A percentile compares a stretch with the other conserved stretches of the same genome.
These are phyloP conservation scores for Telmatochromis sp. DNA, from an alignment of 2,113 vertebrate species.

Conservation along the genomic window DNA sequence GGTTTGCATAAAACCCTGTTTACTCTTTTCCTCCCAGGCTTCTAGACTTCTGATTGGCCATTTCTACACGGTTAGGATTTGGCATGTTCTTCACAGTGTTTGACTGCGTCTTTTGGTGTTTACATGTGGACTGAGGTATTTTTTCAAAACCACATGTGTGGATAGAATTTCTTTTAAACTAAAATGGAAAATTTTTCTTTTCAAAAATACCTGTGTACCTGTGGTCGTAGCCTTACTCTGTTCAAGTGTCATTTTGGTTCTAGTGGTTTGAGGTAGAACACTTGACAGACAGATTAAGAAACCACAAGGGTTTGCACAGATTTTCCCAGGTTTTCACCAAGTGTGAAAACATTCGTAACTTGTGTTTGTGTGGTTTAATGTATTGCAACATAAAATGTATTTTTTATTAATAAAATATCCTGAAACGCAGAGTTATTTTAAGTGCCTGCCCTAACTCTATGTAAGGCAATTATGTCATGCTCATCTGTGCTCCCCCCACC, in stretches of 20 bases:
- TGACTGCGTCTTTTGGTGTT: neutral
- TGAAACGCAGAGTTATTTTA: neutral
- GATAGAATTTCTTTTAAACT: neutral
- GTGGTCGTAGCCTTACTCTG: neutral
- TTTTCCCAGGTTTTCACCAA: neutral
- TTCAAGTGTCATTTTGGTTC: neutral
- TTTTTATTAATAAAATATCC: neutral
- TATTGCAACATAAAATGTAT: neutral
- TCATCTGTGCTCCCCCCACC: accelerated
- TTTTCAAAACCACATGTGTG: neutral
- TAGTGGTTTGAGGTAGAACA: neutral
- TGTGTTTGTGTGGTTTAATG: neutral
- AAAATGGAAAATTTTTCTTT: neutral
- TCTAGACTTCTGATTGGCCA: neutral
- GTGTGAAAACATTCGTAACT: neutral
- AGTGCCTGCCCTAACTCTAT: neutral
- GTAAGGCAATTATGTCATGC: neutral
- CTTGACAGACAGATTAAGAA: neutral
- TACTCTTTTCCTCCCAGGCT: neutral
- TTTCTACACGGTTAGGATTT: neutral
- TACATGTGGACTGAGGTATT: neutral
- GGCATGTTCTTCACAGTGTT: neutral
- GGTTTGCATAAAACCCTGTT: neutral
- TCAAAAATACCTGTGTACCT: neutral
- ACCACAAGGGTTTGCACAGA: neutral